phyloP scores from a whole-genome alignment of 2,797 vertebrate genomes.

The Neomorphus geoffroyi region DNA sequence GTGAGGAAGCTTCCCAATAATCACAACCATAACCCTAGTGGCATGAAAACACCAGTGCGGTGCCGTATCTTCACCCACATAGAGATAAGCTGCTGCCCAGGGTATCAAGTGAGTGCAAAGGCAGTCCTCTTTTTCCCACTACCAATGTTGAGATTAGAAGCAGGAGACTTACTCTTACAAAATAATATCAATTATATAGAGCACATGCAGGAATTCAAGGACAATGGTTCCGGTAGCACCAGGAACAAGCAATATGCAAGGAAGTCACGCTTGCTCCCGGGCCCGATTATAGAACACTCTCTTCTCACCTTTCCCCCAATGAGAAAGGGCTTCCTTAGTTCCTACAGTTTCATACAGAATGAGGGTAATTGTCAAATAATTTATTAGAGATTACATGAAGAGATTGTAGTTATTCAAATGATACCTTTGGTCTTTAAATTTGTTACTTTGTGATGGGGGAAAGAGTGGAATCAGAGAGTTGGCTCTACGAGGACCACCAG shows the following conservation, averaged over 20 bases:
- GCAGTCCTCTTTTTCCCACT: not conserved
- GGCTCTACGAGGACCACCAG: not conserved
- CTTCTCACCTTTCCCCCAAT: not conserved
- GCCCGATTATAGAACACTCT: not conserved
- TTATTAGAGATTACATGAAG: not conserved
- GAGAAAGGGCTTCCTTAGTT: not conserved
- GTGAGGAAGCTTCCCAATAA: not conserved
- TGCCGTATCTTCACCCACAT: not conserved
- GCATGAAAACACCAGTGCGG: not conserved
- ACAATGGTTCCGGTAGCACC: not conserved
- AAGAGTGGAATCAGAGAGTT: not conserved
- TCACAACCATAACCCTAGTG: not conserved
- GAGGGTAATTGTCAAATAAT: accelerated
- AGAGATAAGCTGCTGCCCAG: not conserved
- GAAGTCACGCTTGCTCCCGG: not conserved
- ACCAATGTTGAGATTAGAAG: not conserved
- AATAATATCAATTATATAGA: not conserved
- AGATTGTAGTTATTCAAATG: not conserved
- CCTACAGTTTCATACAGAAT: not conserved
- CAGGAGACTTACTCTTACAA: not conserved
- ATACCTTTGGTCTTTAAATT: not conserved
- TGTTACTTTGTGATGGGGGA: not conserved
- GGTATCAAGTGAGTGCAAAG: not conserved
- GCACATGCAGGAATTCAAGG: not conserved
- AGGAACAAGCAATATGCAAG: not conserved